These are phyloP conservation scores for Catharus ustulatus DNA, from an alignment of 2,797 vertebrate species.

Conservation along the genomic window DNA sequence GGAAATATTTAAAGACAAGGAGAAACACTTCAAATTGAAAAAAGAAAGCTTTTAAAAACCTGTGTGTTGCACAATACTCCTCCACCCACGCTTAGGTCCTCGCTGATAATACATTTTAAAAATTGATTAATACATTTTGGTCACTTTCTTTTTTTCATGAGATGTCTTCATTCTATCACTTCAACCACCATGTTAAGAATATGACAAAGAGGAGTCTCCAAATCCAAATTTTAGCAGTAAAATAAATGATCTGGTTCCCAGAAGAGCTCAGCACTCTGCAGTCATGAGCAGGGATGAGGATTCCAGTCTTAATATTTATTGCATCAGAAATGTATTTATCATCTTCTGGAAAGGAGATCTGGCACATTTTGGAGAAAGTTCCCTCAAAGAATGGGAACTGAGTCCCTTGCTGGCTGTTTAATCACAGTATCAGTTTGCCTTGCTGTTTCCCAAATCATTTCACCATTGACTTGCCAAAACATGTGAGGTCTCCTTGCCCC, in stretches of 20 bases:
- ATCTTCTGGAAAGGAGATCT: conserved; percentile 26
- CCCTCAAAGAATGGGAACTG: neutral
- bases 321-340: conserved; percentile 31
- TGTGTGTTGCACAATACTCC: neutral
- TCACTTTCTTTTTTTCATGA: neutral
- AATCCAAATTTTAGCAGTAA: neutral
- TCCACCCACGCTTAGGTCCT: neutral
- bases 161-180: neutral
- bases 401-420: conserved; percentile 52
- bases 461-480: conserved; percentile 37
- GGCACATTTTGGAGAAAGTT: conserved; percentile 1
- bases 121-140: neutral
- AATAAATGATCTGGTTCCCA: neutral
- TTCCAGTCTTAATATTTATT: conserved; percentile 29
- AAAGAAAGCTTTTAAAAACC: neutral
- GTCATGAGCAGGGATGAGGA: neutral
- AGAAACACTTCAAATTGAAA: neutral
- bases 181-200: neutral
- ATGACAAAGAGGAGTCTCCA: neutral
- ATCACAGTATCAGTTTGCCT: conserved; percentile 30
- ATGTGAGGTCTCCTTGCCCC: conserved; percentile 54
- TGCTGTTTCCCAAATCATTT: conserved; percentile 38
- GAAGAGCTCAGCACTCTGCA: neutral
- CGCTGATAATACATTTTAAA: neutral
- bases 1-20: neutral